Evolutionary conservation across 2,888 invertebrate species (phyloP), one percentile per base, ranked within the genome.

Genomic region (Scaptomyza reducta): DNA sequence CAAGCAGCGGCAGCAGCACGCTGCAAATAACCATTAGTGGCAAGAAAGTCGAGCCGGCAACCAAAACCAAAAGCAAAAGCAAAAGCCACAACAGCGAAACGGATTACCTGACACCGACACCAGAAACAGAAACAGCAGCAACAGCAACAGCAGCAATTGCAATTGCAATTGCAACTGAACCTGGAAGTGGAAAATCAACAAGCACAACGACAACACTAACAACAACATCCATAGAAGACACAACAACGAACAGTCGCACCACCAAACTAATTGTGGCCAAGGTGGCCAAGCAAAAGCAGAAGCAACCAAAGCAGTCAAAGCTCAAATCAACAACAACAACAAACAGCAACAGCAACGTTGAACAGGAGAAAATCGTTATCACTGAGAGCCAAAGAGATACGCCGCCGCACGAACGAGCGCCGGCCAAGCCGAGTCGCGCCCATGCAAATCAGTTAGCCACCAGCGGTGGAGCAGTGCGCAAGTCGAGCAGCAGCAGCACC

Each of bases 11-110:
- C 64, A 83, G 70, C 59, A 79, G 77, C 60, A 90, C 89, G 66
- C 86, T 91, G 60, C 90, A 91, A 85, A 91, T 91, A 74, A 91
- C 91, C 49, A 90, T 91, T 57, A 89, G 89, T 14, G 90, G 91
- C 33, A 90, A 90, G 76, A 88, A 91, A 87, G 82, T 90, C 53
- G 86, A 91, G 77, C 73, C 88, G 14, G 14, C 18, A 31, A 29
- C n/a, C 38, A 49, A 67, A 51, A 74, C 64, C 45, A 45, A 65
- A 25, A 70, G 73, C 45, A 63, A 74, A 56, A 63, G 76, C 54
- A 81, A 74, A 46, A 72, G 75, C 58, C 60, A 73, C 72, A 42
- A 55, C 7, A 77, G 68, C 83, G 89, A 83, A 73, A 87, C 87
- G 75, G 88, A 89, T 82, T 87, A 87, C 56, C 72, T 87, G 81